Evolutionary conservation across 2,797 vertebrate genomes (phyloP), one percentile per base, ranked within the genome.

Genomic region (Malurus leucopterus): DNA sequence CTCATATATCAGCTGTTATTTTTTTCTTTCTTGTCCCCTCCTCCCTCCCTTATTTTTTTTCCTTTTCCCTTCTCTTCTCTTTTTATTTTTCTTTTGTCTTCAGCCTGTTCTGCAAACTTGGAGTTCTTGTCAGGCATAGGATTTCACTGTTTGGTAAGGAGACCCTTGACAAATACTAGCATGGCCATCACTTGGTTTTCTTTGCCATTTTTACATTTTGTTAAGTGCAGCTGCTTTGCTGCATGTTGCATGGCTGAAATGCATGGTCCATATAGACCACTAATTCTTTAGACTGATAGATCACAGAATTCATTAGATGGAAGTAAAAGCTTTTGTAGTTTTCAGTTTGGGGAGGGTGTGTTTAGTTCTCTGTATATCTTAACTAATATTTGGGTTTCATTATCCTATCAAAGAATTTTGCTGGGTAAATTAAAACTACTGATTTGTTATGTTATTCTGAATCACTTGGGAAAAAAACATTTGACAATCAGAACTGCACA

Each of bases 61-160:
- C 70, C 70, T 85, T 94, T 91, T 57, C 65, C 78, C 73, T 91
- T 90, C 89, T 91, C 93, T 90, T 96, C 96, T 97, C 93, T 97
- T 95, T 95, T 96, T 96, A 84, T 96, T 96, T 97, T 97, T 87
- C 95, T 96, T 97, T 96, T 94, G 96, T 97, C 96, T 97, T 97
- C 96, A 98, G 97, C 97, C 97, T 98, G 79, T 98, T 98, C 97
- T 98, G 98, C 97, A 97, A 97, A 98, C 97, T 97, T 95, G 96
- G 97, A 98, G 98, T 98, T 97, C 98, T 98, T 98, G 98, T 99
- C 98, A 98, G 98, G 97, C 97, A 98, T 98, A 98, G 98, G 98
- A 98, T 98, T 96, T 98, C 98, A 97, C 97, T 98, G 89, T 98
- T 98, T 98, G 98, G 98, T 98, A 98, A 98, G 98, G 96, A 97